Conservation (phyloP, 2,888 invertebrate genomes). For the Petrolisthes manimaculis region DNA sequence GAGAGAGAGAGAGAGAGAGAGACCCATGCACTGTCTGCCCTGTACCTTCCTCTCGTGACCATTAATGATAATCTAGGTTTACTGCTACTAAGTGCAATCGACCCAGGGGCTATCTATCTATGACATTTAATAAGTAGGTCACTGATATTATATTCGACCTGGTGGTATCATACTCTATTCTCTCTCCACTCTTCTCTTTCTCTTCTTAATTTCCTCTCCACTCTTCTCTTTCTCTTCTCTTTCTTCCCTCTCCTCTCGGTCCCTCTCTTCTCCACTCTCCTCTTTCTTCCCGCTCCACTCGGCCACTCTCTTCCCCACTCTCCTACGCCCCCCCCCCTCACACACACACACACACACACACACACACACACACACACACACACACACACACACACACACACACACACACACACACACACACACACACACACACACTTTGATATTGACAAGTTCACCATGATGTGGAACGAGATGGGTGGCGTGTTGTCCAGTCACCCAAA, state of each 20-base stretch:
- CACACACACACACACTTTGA: not conserved
- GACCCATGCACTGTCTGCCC: not conserved
- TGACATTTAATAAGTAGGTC: too few relatives aligned
- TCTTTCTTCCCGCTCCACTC: not conserved
- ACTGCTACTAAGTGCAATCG: too few relatives aligned
- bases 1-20: not conserved
- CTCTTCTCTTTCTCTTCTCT: not conserved
- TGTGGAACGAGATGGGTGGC: too few relatives aligned
- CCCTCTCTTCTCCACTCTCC: not conserved
- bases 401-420: not conserved
- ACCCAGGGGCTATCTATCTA: too few relatives aligned
- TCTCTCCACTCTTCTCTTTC: not conserved
- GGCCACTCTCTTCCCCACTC: too few relatives aligned
- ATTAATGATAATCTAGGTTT: too few relatives aligned
- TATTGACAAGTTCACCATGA: too few relatives aligned
- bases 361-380: not conserved
- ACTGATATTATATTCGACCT: not conserved
- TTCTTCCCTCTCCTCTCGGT: not conserved
- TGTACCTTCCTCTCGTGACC: too few relatives aligned
- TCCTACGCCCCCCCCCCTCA: slow-evolving; percentile 7
- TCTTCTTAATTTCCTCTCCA: not conserved
- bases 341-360: slow-evolving; percentile 23
- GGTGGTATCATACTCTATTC: not conserved
- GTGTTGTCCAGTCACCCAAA: too few relatives aligned
- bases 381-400: slow-evolving; percentile 23